Evolutionary conservation across 1,140 invertebrate species (phyloP).

Genomic region (Saxidomus purpurata): DNA sequence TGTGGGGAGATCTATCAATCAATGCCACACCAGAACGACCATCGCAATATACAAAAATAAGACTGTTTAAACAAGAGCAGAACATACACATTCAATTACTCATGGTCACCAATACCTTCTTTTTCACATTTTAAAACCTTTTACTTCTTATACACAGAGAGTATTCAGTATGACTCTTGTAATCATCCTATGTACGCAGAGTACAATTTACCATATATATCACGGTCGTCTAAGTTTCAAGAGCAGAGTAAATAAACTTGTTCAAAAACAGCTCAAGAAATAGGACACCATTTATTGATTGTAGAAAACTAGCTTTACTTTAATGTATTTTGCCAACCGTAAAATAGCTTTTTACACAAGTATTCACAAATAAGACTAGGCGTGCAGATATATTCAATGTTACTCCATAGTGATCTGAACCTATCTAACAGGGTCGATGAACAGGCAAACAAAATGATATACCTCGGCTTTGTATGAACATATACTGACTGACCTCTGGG

Average conservation of each 20-base stretch:
- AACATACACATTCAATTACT: too few species aligned
- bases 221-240: not conserved
- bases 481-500: conserved; percentile 6
- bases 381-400: conserved; percentile 2
- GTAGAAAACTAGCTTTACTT: not conserved
- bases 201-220: too few species aligned
- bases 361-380: conserved; percentile 23
- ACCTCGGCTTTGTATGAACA: not conserved
- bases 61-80: too few species aligned
- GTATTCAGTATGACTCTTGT: too few species aligned
- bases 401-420: conserved; percentile 12
- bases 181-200: too few species aligned
- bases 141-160: too few species aligned
- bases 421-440: conserved; percentile 2
- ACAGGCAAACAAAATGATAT: not conserved
- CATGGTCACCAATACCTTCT: too few species aligned
- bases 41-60: too few species aligned
- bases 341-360: conserved; percentile 21
- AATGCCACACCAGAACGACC: too few species aligned
- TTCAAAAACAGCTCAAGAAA: not conserved
- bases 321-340: not conserved
- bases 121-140: too few species aligned
- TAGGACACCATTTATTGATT: not conserved
- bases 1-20: too few species aligned
- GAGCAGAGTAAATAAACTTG: conserved; percentile 16